Evolutionary conservation across 2,113 vertebrate genomes (phyloP).

Genomic region (Phrynocephalus versicolor): DNA sequence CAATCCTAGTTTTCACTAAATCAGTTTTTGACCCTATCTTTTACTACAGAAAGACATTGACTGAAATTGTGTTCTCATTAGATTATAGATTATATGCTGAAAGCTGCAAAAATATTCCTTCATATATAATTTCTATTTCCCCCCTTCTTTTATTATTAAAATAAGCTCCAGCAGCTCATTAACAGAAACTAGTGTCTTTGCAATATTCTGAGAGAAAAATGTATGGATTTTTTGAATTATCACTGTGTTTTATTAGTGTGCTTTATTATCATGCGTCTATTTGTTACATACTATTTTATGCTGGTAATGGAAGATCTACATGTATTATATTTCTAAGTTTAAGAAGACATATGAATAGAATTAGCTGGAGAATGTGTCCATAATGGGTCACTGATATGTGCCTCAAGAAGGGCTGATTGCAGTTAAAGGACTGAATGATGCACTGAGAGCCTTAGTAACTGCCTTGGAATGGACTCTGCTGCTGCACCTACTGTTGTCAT

Average conservation of each 20-base stretch:
- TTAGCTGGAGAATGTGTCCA: neutral
- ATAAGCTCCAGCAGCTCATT: constrained; percentile 33
- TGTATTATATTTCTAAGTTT: constrained; percentile 15
- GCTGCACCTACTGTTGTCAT: constrained; percentile 31
- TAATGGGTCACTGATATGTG: constrained; percentile 10
- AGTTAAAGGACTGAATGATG: constrained; percentile 33
- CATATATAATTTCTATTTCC: rapidly evolving
- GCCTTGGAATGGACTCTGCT: constrained; percentile 16
- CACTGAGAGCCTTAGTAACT: neutral
- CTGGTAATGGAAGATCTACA: neutral
- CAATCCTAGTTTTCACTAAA: neutral
- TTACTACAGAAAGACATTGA: rapidly evolving
- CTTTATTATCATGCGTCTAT: neutral
- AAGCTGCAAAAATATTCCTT: neutral
- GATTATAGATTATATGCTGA: constrained; percentile 2
- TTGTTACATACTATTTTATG: constrained; percentile 26
- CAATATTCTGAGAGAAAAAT: constrained; percentile 12
- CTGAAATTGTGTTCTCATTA: neutral
- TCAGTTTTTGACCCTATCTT: neutral
- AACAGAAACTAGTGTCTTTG: constrained; percentile 34
- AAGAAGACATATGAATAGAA: neutral
- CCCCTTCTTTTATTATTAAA: constrained; percentile 24
- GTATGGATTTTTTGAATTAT: neutral
- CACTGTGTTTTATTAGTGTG: constrained; percentile 30
- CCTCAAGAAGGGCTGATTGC: neutral